Evolutionary conservation across 2,113 vertebrate species (phyloP).

Genomic region (Ciconia boyciana): DNA sequence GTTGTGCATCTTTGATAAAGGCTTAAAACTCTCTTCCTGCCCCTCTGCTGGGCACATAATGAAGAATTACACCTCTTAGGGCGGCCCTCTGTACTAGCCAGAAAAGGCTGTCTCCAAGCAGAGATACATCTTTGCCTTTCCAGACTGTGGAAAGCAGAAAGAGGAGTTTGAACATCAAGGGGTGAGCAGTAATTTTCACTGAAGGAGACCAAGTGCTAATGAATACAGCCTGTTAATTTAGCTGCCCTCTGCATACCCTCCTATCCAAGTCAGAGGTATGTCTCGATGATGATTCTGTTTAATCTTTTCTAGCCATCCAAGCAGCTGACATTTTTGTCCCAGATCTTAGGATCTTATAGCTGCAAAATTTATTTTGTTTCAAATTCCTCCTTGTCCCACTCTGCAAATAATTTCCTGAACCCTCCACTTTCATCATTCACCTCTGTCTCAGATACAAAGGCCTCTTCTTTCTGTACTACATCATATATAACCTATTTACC

Average conservation of each 20-base stretch:
- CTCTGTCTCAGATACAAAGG: background rate
- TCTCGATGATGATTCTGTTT: background rate
- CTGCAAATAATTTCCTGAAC: background rate
- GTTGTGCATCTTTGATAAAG: background rate
- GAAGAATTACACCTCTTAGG: background rate
- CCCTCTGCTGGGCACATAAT: background rate
- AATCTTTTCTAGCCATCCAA: background rate
- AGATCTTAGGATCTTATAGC: background rate
- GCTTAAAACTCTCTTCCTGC: background rate
- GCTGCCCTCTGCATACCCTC: background rate
- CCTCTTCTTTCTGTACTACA: background rate
- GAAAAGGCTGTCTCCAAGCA: background rate
- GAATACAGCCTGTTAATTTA: background rate
- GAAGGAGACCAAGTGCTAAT: background rate
- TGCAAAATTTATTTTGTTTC: background rate
- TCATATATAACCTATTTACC: background rate
- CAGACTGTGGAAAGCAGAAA: background rate
- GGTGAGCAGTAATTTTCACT: background rate
- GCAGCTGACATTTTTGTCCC: background rate
- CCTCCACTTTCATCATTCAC: background rate
- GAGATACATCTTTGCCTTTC: background rate
- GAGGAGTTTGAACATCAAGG: background rate
- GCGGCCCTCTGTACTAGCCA: background rate
- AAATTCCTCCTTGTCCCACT: background rate
- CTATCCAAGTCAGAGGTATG: background rate